Conservation (phyloP, 2,113 vertebrate genomes). For the Perca flavescens region DNA sequence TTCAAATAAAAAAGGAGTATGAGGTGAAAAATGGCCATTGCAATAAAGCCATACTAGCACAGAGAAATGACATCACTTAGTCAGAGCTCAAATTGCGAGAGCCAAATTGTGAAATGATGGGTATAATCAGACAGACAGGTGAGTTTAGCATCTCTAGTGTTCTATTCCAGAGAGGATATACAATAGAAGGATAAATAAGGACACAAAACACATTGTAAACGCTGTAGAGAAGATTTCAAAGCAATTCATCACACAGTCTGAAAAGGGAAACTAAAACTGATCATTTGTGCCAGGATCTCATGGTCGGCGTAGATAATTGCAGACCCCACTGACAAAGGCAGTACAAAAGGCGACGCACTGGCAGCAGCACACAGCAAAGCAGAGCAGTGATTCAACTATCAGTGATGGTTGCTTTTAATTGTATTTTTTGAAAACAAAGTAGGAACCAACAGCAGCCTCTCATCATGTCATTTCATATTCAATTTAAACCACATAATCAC, state of each 20-base stretch:
- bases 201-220: constrained; percentile 10
- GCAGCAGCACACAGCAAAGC: constrained; percentile 19
- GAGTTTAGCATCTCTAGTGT: constrained; percentile 1
- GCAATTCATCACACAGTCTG: constrained; percentile 25
- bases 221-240: constrained; percentile 26
- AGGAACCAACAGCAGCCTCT: neutral
- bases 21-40: neutral
- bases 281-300: constrained; percentile 41
- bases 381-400: constrained; percentile 7
- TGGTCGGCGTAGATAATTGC: constrained; percentile 29
- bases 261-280: constrained; percentile 40
- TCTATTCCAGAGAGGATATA: constrained; percentile 5
- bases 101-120: neutral
- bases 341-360: constrained; percentile 12
- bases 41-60: neutral
- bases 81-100: neutral
- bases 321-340: constrained; percentile 44
- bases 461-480: constrained; percentile 22
- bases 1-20: neutral
- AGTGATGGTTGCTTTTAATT: constrained; percentile 31
- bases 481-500: constrained; percentile 23
- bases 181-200: constrained; percentile 27
- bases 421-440: constrained; percentile 32
- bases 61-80: neutral
- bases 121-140: constrained; percentile 11